Evolutionary conservation across 2,113 vertebrate genomes (phyloP).

Genomic region (Gambusia holbrooki): DNA sequence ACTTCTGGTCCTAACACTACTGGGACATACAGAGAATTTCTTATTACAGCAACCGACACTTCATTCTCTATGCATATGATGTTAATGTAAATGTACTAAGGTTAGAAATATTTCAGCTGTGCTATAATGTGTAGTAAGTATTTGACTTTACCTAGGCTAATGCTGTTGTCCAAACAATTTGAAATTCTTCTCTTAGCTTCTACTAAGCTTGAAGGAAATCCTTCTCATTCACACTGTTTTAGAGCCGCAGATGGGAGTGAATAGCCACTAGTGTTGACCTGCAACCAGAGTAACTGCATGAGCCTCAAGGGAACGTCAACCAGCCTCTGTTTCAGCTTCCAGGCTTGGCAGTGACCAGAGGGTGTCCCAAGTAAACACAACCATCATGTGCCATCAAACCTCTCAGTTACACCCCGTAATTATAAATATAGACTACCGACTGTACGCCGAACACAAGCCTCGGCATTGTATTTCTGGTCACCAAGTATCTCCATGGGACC

Average conservation of each 20-base stretch:
- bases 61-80: neutral
- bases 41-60: conserved; percentile 8
- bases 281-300: conserved; percentile 31
- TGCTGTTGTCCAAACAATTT: conserved; percentile 1
- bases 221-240: neutral
- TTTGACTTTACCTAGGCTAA: conserved; percentile 27
- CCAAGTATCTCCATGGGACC: conserved; percentile 1
- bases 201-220: neutral
- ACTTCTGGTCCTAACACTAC: conserved; percentile 28
- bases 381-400: conserved; percentile 33
- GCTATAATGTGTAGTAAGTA: neutral
- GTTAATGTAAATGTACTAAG: neutral
- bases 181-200: neutral
- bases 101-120: neutral
- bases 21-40: conserved; percentile 26
- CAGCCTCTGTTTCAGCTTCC: conserved; percentile 40
- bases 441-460: conserved; percentile 28
- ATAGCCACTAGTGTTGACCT: conserved; percentile 28
- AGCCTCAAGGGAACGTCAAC: conserved; percentile 43
- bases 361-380: conserved; percentile 41
- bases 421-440: conserved; percentile 44
- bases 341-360: conserved; percentile 32
- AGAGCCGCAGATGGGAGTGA: conserved; percentile 25
- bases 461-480: conserved; percentile 21
- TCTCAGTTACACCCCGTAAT: conserved; percentile 60